These are phyloP conservation scores for Hecatera dysodea DNA, from an alignment of 2,888 invertebrate genomes.

Conservation along the genomic window DNA sequence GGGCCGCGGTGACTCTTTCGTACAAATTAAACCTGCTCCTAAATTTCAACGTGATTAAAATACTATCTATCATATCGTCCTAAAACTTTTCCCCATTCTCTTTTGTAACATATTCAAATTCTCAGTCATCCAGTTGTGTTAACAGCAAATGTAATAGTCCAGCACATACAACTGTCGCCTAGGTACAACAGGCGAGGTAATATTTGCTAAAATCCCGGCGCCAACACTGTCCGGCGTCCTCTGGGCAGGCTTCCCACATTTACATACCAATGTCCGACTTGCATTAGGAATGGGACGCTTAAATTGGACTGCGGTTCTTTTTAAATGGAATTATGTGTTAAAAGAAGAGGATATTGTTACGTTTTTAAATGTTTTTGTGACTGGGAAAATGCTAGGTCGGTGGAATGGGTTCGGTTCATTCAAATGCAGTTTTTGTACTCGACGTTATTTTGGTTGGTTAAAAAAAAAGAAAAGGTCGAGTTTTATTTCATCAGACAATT, in stretches of 20 bases:
- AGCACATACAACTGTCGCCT: background rate
- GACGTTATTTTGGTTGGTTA: background rate
- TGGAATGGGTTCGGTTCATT: background rate
- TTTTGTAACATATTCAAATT: background rate
- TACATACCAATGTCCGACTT: conserved; percentile 49
- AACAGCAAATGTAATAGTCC: conserved; percentile 25
- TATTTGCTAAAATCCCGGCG: conserved; percentile 47
- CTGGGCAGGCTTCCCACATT: conserved; percentile 29
- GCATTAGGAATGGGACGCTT: conserved; percentile 34
- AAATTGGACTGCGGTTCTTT: conserved; percentile 28
- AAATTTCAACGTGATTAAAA: background rate
- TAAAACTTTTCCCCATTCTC: background rate
- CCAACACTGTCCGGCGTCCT: conserved; percentile 22
- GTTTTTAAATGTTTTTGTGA: conserved; percentile 9
- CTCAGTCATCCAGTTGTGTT: conserved; percentile 1
- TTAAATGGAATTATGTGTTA: conserved; percentile 26
- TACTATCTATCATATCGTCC: background rate
- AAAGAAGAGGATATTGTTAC: conserved; percentile 10
- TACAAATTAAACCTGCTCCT: background rate
- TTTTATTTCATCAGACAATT: too few relatives aligned
- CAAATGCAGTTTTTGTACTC: background rate
- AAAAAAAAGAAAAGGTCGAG: too few relatives aligned
- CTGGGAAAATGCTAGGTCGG: background rate
- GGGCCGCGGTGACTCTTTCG: too few relatives aligned
- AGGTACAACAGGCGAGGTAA: conserved; percentile 26